A percentile compares a stretch with the other conserved stretches of the same genome.
These are phyloP conservation scores for Mormyrops attenuatus DNA, from an alignment of 2,797 vertebrate genomes.

Conservation along the genomic window DNA sequence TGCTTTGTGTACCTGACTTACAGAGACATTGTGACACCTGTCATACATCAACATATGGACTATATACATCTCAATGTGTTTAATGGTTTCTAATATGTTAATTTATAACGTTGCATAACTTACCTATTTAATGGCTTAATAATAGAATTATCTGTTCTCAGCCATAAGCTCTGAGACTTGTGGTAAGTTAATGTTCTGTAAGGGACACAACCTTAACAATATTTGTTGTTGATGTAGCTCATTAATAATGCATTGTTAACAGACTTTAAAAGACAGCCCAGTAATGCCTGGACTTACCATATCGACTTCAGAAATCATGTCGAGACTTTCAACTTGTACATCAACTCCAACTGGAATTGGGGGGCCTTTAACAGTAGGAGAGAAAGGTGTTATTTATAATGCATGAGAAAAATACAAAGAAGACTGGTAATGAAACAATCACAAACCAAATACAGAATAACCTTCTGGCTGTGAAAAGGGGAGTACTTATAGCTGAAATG, in stretches of 20 bases:
- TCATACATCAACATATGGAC: not conserved
- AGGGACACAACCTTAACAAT: not conserved
- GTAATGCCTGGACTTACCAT: conserved; percentile 64
- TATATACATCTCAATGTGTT: not conserved
- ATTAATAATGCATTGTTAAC: not conserved
- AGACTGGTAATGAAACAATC: not conserved
- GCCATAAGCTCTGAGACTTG: not conserved
- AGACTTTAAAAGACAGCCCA: not conserved
- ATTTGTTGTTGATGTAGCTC: not conserved
- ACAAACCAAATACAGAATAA: not conserved
- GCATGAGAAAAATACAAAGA: not conserved
- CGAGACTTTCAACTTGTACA: conserved; percentile 88
- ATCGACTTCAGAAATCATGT: conserved; percentile 91
- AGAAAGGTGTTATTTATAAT: not conserved
- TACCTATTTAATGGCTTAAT: not conserved
- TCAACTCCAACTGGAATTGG: conserved; percentile 88
- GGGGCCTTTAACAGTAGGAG: conserved; percentile 58
- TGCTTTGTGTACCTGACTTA: not conserved
- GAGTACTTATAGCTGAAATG: not conserved
- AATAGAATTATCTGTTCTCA: not conserved
- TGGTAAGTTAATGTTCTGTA: not conserved
- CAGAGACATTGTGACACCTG: not conserved
- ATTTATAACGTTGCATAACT: not conserved
- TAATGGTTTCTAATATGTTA: not conserved
- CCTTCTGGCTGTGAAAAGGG: not conserved